Evolutionary conservation across 2,113 vertebrate genomes (phyloP), one percentile per base, ranked within the genome.

Genomic region (Ctenodactylus gundi): DNA sequence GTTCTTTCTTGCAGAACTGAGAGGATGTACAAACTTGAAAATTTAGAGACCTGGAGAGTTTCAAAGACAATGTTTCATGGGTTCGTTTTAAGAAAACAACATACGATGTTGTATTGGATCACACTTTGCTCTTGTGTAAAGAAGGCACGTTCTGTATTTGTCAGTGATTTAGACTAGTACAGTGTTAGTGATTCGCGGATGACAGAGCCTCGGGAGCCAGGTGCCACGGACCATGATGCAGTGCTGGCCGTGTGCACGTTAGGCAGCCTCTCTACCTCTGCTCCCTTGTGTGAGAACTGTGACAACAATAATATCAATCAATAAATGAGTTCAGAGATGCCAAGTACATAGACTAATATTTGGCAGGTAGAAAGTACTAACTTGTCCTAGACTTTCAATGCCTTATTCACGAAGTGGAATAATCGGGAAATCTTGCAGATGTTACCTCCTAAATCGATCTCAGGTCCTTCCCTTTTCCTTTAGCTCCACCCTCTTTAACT

Each of bases 311-410:
- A 6, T 44, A 80, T 55, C 34, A 75, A 10, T 1, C 17, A 78
- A 84, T 53, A 81, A 46, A 73, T 46, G 31, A 67, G 11, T 73
- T 84, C 58, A 84, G 49, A 78, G 72, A 85, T 58, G 27, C 29
- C 67, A 80, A 91, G 2, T 34, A 75, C 58, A 81, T 12, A 81
- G 4, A 57, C 21, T 53, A 64, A 29, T 58, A 53, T 17, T 78
- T 73, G 46, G 51, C 31, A 86, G 95, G 39, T n/a, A 58, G 95
- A 93, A 55, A 44, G 12, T 77, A 77, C 5, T 57, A 39, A 60
- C 82, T 86, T 86, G 65, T 27, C 44, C 62, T 88, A 73, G 21
- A 87, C 83, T 95, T 91, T 89, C n/a, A n/a, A n/a, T n/a, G n/a
- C n/a, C n/a, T n/a, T n/a, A n/a, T n/a, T n/a, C n/a, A n/a, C 8